Evolutionary conservation across 2,113 vertebrate genomes (phyloP), one percentile per base, ranked within the genome.

Genomic region (Panthera leo): DNA sequence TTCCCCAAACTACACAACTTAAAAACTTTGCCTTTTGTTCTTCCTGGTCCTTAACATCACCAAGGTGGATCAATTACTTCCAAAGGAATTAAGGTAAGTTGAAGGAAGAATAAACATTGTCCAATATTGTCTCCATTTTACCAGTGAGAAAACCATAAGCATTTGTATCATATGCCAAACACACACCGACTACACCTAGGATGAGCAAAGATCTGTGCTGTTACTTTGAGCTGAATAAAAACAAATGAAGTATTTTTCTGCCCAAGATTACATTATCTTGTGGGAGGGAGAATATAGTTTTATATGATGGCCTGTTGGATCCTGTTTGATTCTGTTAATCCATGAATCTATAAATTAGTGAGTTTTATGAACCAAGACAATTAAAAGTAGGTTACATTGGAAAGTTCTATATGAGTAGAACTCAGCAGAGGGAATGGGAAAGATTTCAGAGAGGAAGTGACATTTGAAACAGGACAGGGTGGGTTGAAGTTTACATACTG

Each of bases 401-500:
- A 83, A 91, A 95, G 34, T 27, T 91, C 31, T 36, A 27, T 25
- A 25, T 61, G 3, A 91, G 25, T 86, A 83, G 53, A 39, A 67
- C 53, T 34, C 36, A 45, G 6, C 14, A 55, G 3, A 53, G 79
- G 25, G n/a, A 90, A 92, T 31, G 25, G 27, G 25, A 51, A 79
- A 68, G 29, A 23, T 86, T 75, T 92, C 45, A 55, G 58, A 53
- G 15, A 65, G 23, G 16, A 96, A 73, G 15, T 67, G 75, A 80
- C 80, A 92, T 87, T 96, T 87, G 87, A 83, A 92, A 90, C 61
- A 91, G 55, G 19, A 53, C 21, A 84, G 48, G 21, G 31, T 89
- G 48, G 61, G 45, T 63, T 82, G 34, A 73, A 36, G 34, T 61
- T 83, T 85, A 63, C 3, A 80, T 18, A 67, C 27, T 88, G 82